A percentile compares a stretch with the other conserved stretches of the same genome.
Conservation (phyloP, 2,888 invertebrate genomes). For the Brachyptera putata region DNA sequence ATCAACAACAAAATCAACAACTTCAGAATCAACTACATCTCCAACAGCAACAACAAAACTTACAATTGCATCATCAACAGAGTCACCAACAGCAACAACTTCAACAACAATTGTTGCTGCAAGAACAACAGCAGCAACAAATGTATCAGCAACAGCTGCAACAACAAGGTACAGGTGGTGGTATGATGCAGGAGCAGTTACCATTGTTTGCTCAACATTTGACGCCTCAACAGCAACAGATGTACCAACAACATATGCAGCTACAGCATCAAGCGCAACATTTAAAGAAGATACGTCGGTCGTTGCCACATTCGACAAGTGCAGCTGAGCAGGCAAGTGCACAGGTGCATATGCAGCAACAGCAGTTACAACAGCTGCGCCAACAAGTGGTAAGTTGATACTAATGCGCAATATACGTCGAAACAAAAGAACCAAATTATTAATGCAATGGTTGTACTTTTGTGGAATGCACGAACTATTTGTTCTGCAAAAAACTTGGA, state of each 20-base stretch:
- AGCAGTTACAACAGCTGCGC: conserved; percentile 25
- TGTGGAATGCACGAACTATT: too few relatives aligned
- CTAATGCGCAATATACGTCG: neutral
- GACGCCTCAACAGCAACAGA: conserved; percentile 53
- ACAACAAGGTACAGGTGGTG: conserved; percentile 3
- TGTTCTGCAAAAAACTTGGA: too few relatives aligned
- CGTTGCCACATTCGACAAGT: conserved; percentile 36
- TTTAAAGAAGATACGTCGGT: conserved; percentile 44
- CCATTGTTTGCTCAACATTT: conserved; percentile 50
- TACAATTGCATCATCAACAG: conserved; percentile 24
- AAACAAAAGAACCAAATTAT: too few relatives aligned
- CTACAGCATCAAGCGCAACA: conserved; percentile 46
- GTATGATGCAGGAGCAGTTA: conserved; percentile 18
- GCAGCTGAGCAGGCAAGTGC: conserved; percentile 29
- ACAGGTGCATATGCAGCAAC: conserved; percentile 33
- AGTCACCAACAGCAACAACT: conserved; percentile 12
- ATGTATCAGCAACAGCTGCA: conserved; percentile 27
- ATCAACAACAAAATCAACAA: conserved; percentile 47
- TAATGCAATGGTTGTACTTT: too few relatives aligned
- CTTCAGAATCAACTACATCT: conserved; percentile 48
- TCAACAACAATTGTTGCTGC: neutral
- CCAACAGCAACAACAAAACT: conserved; percentile 33
- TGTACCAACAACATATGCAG: conserved; percentile 47
- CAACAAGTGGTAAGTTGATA: conserved; percentile 25
- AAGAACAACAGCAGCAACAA: conserved; percentile 21